Base-by-base conservation (phyloP, 2,797 vertebrate species). In the Hephaestus fuliginosus region DNA sequence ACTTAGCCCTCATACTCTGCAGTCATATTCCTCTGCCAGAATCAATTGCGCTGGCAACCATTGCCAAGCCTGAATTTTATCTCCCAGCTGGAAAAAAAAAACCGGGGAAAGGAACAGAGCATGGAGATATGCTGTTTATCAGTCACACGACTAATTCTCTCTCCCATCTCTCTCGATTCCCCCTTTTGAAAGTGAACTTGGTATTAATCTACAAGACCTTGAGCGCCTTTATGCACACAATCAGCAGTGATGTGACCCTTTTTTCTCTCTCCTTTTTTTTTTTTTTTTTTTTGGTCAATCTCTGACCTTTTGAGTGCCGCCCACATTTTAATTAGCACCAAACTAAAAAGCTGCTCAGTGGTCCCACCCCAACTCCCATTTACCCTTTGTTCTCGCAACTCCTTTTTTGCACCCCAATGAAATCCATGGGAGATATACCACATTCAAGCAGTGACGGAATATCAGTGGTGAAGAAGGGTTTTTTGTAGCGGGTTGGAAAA, bases 321-420 rank as follows among this genome's bases (percentile, higher is more conserved):
- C 88, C 87, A 88, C 67, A 75, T 88, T 94, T 93, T 90, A 91
- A 92, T 93, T 91, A 89, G 79, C 12, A 44, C 83, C 72, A 81
- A 88, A 89, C 81, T 66, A 84, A 89, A 88, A 92, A 81, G 60
- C 83, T 75, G 61, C 78, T 85, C 78, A 41, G 36, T 46, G 12
- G 25, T 25, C 56, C 68, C 46, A 61, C 46, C 64, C 39, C 0
- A 44, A 56, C 74, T 83, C 78, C 43, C 28, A 49, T 84, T 69
- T 58, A 69, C 62, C 51, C 36, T 90, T 92, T 92, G 84, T 91
- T 86, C 86, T 82, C 20, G 11, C 62, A 51, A 63, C 33, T 81
- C 48, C 25, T 75, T 80, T 84, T 77, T 61, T 72, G 62, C 56
- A 49, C 51, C 57, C 82, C 77, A 39, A 68, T 80, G 85, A 88